These are phyloP conservation scores for Lucinisca nassula DNA, from an alignment of 2,888 invertebrate genomes.

Conservation along the genomic window DNA sequence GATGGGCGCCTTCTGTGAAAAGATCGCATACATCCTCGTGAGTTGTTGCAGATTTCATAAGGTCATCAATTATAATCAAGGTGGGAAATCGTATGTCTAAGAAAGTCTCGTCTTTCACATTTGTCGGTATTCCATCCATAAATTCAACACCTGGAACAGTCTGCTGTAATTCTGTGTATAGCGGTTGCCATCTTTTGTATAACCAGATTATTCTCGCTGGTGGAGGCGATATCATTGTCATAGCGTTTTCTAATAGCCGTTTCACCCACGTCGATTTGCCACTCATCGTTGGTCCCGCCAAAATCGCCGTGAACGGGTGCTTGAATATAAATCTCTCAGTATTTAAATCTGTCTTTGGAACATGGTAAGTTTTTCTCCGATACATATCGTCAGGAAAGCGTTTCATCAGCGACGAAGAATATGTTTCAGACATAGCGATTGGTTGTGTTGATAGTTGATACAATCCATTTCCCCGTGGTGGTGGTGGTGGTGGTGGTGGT, in stretches of 20 bases:
- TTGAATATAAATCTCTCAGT: neutral
- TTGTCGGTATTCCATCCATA: neutral
- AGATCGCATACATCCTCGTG: neutral
- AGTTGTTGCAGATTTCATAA: neutral
- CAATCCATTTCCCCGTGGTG: too few species aligned
- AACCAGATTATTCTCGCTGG: neutral
- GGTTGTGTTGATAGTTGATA: too few species aligned
- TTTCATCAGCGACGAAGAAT: too few species aligned
- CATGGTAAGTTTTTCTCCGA: too few species aligned
- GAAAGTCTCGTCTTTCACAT: neutral
- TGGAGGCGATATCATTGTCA: neutral
- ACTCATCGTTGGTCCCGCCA: neutral
- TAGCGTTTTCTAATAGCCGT: neutral
- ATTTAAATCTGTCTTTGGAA: too few species aligned
- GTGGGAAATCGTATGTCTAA: neutral
- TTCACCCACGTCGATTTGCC: slow-evolving; percentile 3
- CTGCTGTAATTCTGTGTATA: neutral
- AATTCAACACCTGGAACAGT: neutral
- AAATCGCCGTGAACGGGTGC: neutral
- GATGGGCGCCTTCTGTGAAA: neutral
- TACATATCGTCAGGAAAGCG: too few species aligned
- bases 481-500: too few species aligned
- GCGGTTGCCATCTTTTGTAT: neutral
- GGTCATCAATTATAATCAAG: neutral
- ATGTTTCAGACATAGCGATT: too few species aligned